Conservation (phyloP, 2,797 vertebrate species). For the Poecilia wingei region DNA sequence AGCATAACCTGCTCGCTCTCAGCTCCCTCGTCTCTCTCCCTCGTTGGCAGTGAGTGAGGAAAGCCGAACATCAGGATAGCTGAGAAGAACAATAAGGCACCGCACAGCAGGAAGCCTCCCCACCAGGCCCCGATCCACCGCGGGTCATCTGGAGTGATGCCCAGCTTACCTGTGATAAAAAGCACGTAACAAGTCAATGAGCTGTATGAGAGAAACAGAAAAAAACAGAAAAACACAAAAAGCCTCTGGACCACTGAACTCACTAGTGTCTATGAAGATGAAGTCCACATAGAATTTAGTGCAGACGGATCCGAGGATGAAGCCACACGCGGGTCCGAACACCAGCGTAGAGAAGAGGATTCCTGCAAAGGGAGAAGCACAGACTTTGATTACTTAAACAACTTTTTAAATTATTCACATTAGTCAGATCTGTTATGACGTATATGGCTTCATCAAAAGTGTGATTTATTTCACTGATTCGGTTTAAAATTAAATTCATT, state of each 20-base stretch:
- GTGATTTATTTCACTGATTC: neutral
- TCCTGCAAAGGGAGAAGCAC: constrained; percentile 78
- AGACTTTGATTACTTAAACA: neutral
- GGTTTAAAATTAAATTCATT: neutral
- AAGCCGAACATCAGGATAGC: constrained; percentile 97
- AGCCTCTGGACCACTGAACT: constrained; percentile 56
- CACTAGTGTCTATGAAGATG: constrained; percentile 95
- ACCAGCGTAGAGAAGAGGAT: constrained; percentile 98
- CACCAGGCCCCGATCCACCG: constrained; percentile 99
- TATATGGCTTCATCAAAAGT: neutral
- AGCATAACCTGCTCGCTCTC: constrained; percentile 96
- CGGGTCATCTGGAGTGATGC: constrained; percentile 94
- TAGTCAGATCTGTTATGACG: neutral
- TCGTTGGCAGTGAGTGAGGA: constrained; percentile 88
- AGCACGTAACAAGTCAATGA: constrained; percentile 11
- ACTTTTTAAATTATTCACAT: neutral
- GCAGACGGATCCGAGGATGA: constrained; percentile 98
- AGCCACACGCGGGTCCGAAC: constrained; percentile 97
- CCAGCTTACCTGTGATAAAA: constrained; percentile 83
- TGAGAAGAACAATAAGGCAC: constrained; percentile 97
- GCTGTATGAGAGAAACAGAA: neutral
- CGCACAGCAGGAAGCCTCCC: constrained; percentile 97
- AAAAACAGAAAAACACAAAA: neutral
- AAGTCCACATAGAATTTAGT: constrained; percentile 98
- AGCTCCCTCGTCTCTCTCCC: constrained; percentile 72